A percentile compares a stretch with the other conserved stretches of the same genome.
phyloP scores from a whole-genome alignment of 2,113 vertebrate genomes.

The Herpetotheres cachinnans region DNA sequence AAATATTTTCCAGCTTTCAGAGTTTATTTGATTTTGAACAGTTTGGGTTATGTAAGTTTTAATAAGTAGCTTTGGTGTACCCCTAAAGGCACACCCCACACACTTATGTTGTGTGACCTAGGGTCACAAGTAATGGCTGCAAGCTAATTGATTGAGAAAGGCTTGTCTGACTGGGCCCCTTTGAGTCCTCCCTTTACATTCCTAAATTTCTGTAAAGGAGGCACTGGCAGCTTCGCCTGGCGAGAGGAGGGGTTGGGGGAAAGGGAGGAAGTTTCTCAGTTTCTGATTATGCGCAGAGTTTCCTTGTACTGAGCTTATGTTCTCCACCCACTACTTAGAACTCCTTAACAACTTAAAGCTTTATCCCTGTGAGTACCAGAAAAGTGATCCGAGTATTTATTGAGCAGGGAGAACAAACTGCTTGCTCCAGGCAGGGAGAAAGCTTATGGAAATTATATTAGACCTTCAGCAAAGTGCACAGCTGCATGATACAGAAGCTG shows the following conservation, averaged over 20 bases:
- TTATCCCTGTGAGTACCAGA: conserved; percentile 59
- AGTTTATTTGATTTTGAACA: conserved; percentile 43
- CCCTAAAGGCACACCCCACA: conserved; percentile 81
- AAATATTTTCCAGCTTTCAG: conserved; percentile 18
- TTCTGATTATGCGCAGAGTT: conserved; percentile 89
- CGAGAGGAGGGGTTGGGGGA: conserved; percentile 73
- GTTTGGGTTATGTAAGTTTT: conserved; percentile 72
- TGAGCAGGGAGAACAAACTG: conserved; percentile 55
- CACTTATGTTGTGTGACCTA: conserved; percentile 86
- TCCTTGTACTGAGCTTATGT: conserved; percentile 81
- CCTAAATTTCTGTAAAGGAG: conserved; percentile 87
- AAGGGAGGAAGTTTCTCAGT: conserved; percentile 83
- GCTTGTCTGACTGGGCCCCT: conserved; percentile 93
- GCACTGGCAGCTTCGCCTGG: conserved; percentile 77
- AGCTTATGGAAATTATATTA: conserved; percentile 69
- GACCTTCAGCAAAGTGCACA: conserved; percentile 81
- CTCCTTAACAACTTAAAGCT: conserved; percentile 73
- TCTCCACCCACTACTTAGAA: conserved; percentile 86
- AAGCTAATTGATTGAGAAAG: conserved; percentile 94
- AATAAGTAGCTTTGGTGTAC: conserved; percentile 71
- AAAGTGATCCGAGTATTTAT: conserved; percentile 63
- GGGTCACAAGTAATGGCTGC: conserved; percentile 89
- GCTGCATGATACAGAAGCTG: conserved; percentile 80
- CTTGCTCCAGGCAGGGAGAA: conserved; percentile 58
- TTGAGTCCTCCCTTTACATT: conserved; percentile 90